Base-by-base conservation (phyloP, 2,888 invertebrate genomes). In the Amphipoea lucens region DNA sequence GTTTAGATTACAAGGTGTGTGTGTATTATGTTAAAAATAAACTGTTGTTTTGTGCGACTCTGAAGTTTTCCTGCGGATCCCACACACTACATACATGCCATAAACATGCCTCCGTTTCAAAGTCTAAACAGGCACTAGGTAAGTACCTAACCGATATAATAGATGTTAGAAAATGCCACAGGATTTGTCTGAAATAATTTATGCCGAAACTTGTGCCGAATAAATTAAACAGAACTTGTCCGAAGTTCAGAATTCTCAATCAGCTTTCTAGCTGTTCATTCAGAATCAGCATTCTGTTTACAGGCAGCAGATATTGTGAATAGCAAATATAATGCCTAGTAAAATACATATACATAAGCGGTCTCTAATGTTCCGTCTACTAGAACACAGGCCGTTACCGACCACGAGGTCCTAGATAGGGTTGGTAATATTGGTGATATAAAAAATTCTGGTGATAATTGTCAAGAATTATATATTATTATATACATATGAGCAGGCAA, bases 101-200 rank as follows among this genome's bases (percentile, higher is more conserved):
- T n/a, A 60, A 60, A n/a, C 12, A n/a, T n/a, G 11, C 0, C 0
- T 1, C 3, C 2, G 17, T 54, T 42, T 36, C 5, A 20, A 5
- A 63, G n/a, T 74, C n/a, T 1, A 2, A 42, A 63, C 29, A 14
- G 2, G 23, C 40, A 36, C 20, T 23, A 42, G 40, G 17, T 17
- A 62, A 62, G 7, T 63, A n/a, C 0, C 2, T 11, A 11, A 29
- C 6, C 6, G 14, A 23, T 20, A 23, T 20, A 20, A 0, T n/a
- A 14, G 11, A 4, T 48, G 11, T 23, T 23, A 40, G 17, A 29
- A 42, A 69, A n/a, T n/a, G 11, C 1, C 20, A 7, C 0, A n/a
- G n/a, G 70, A 42, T 72, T 9, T 70, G 17, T 40, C 72, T 45
- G 54, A 71, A 70, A 51, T 74, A 40, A 11, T 36, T 63, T 40